phyloP scores from a whole-genome alignment of 1,140 invertebrate species.

The Helicoverpa zea region DNA sequence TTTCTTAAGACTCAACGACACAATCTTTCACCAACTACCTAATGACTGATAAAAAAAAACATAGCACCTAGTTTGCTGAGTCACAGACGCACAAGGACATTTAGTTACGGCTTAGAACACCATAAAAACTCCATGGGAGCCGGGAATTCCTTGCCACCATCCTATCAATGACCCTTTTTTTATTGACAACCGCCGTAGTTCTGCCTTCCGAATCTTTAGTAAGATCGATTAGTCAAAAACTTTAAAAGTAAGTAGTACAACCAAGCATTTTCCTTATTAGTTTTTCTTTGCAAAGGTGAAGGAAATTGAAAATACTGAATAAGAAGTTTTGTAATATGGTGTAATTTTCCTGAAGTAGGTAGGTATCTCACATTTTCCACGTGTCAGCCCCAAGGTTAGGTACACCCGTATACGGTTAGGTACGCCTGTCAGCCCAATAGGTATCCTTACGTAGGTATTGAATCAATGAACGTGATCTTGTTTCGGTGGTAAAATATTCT shows the following conservation, averaged over 20 bases:
- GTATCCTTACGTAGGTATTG: too few species aligned
- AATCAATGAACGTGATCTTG: too few species aligned
- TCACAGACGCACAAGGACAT: constrained; percentile 43
- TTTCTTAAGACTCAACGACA: neutral
- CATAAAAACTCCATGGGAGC: constrained; percentile 48
- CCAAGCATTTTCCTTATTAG: too few species aligned
- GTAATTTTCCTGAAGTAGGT: too few species aligned
- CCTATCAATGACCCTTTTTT: constrained; percentile 36
- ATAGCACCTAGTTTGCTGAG: constrained; percentile 33
- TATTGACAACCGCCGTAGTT: constrained; percentile 1
- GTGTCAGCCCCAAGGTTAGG: too few species aligned
- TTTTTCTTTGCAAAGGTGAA: too few species aligned
- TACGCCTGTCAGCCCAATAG: too few species aligned
- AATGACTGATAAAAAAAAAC: constrained; percentile 19
- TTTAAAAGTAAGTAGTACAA: neutral
- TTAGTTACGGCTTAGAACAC: constrained; percentile 41
- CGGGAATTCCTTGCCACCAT: constrained; percentile 41
- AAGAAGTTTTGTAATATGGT: too few species aligned
- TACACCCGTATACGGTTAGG: too few species aligned
- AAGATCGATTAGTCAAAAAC: neutral
- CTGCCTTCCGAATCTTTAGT: neutral
- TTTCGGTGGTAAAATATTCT: too few species aligned
- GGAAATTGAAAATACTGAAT: too few species aligned
- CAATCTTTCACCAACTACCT: constrained; percentile 26
- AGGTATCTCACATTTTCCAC: too few species aligned